These are phyloP conservation scores for Trilocha varians DNA, from an alignment of 2,888 invertebrate genomes.

Conservation along the genomic window DNA sequence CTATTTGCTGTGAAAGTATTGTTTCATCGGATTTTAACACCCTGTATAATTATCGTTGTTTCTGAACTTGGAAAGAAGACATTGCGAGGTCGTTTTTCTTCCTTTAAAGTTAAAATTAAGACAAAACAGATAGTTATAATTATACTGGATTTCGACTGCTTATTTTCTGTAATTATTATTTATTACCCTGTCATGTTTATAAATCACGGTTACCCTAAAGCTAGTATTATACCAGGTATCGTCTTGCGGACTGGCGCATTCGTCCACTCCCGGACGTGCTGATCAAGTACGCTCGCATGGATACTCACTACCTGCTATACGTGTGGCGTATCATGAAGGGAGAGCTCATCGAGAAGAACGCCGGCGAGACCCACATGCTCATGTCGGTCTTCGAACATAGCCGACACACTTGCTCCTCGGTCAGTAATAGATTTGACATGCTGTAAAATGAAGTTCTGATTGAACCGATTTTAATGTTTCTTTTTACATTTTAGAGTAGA, in stretches of 20 bases:
- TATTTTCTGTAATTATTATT: too few relatives aligned
- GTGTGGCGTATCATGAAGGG: constrained; percentile 87
- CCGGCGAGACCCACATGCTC: constrained; percentile 76
- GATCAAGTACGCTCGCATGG: constrained; percentile 89
- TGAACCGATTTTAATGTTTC: neutral
- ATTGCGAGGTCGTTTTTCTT: too few relatives aligned
- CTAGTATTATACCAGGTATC: constrained; percentile 77
- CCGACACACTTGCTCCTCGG: constrained; percentile 76
- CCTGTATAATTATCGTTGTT: too few relatives aligned
- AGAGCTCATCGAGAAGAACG: constrained; percentile 74
- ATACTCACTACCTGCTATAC: constrained; percentile 95
- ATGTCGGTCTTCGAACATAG: constrained; percentile 82
- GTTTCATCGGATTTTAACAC: too few relatives aligned
- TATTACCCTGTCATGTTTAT: too few relatives aligned
- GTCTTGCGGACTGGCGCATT: constrained; percentile 96
- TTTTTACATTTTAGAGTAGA: neutral
- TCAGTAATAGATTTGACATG: constrained; percentile 21
- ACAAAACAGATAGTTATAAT: too few relatives aligned
- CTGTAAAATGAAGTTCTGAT: too few relatives aligned
- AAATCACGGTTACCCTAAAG: too few relatives aligned
- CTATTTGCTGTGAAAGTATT: too few relatives aligned
- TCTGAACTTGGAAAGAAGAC: too few relatives aligned
- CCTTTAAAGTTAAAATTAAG: too few relatives aligned
- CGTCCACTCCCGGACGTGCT: constrained; percentile 88
- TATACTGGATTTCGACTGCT: too few relatives aligned